Conservation (phyloP, 2,888 invertebrate genomes). For the Zygaena filipendulae region DNA sequence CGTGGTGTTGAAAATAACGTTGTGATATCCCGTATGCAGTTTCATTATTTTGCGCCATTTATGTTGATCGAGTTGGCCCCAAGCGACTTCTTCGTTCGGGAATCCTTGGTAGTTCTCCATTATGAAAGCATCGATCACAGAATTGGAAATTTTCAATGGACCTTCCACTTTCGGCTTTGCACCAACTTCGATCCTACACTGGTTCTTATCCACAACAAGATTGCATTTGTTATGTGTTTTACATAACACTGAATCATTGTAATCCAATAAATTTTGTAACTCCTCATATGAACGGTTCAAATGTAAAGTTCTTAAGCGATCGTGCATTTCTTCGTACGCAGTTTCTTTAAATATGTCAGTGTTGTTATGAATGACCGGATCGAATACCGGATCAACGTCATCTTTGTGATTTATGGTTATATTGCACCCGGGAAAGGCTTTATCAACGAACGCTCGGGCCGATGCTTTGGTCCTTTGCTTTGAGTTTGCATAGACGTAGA, state of each 20-base stretch:
- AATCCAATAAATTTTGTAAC: constrained; percentile 39
- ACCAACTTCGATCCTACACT: constrained; percentile 25
- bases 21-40: constrained; percentile 37
- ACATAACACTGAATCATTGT: constrained; percentile 38
- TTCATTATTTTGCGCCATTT: constrained; percentile 34
- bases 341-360: constrained; percentile 27
- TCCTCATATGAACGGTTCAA: constrained; percentile 30
- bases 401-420: constrained; percentile 33
- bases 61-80: constrained; percentile 31
- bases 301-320: constrained; percentile 25
- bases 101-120: constrained; percentile 54
- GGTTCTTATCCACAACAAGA: constrained; percentile 31
- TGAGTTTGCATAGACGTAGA: constrained; percentile 45
- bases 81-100: constrained; percentile 35
- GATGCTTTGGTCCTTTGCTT: constrained; percentile 43
- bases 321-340: constrained; percentile 32
- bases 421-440: constrained; percentile 41
- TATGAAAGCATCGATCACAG: constrained; percentile 44
- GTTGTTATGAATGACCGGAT: constrained; percentile 40
- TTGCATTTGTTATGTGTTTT: constrained; percentile 31
- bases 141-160: constrained; percentile 46
- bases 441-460: constrained; percentile 36
- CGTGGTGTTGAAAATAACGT: constrained; percentile 41
- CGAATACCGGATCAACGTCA: constrained; percentile 36
- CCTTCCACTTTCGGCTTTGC: constrained; percentile 38